Evolutionary conservation across 2,888 invertebrate species (phyloP), one percentile per base, ranked within the genome.

Genomic region (Diabrotica balteata): DNA sequence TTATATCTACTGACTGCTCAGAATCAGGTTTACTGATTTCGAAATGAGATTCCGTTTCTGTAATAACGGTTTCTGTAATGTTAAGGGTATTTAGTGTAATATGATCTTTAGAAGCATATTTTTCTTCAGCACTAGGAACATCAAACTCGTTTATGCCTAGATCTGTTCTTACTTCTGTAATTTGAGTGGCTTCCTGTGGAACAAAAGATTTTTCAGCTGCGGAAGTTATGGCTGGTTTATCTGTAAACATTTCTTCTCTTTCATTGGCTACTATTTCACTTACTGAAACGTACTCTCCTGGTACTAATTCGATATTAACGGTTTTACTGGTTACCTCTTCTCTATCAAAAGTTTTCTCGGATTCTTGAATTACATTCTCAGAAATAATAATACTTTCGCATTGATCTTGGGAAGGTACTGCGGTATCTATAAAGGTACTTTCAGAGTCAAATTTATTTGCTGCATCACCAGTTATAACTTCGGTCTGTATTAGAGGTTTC

Each of bases 341-440:
- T 44, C 76, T 65, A 8, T 66, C 70, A 57, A 85, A 82, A 45
- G 75, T 75, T 22, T 71, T 76, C 81, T 85, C 85, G 46, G 78
- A 80, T 77, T 88, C 88, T 61, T 85, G 84, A 7, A 84, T 76
- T 53, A 86, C 73, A 44, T 86, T 80, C 80, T 87, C 86, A 2
- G 85, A 85, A 7, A 86, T 84, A 54, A 82, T 81, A 11, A 89
- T 68, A 71, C 87, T 80, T 78, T 87, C 86, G 53, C 84, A 80
- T 72, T 85, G 83, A 69, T 83, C 76, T 11, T 80, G 81, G 17
- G 72, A 69, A 7, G 85, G 8, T 11, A 73, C 66, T 7, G 79
- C 78, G 50, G 55, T 70, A 62, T 73, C 73, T 66, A 70, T 61
- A 32, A 43, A 60, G 3, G 74, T 74, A 59, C 64, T 81, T 22